Evolutionary conservation across 2,113 vertebrate species (phyloP).

Genomic region (Cryptomyrus ogoouensis): DNA sequence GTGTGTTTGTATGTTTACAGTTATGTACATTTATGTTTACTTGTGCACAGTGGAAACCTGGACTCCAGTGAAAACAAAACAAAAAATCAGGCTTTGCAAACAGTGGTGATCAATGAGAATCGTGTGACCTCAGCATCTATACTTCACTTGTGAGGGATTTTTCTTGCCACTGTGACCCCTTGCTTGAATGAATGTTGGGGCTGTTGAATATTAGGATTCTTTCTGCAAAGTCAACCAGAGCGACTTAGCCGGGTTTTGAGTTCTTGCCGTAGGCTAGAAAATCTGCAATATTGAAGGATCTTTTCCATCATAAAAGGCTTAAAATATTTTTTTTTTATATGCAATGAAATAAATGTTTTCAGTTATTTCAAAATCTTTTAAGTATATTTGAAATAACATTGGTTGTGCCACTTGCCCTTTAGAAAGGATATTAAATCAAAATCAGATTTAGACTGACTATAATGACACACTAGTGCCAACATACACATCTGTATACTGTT

Average conservation of each 20-base stretch:
- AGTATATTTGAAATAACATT: background rate
- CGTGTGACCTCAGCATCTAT: background rate
- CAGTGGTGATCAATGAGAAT: background rate
- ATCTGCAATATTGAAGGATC: background rate
- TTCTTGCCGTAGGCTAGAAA: background rate
- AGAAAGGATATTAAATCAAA: background rate
- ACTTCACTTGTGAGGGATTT: slow-evolving; percentile 1
- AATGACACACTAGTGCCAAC: slow-evolving; percentile 27
- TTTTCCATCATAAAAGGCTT: background rate
- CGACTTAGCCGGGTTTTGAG: background rate
- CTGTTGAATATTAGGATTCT: slow-evolving; percentile 14
- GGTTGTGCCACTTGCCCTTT: background rate
- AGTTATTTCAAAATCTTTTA: background rate
- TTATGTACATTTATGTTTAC: background rate
- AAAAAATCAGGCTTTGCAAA: background rate
- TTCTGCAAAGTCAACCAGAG: background rate
- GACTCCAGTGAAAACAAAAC: background rate
- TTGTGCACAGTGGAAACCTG: background rate
- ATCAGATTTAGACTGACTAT: slow-evolving; percentile 18
- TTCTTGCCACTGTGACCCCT: background rate
- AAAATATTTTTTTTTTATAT: background rate
- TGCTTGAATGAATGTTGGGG: slow-evolving; percentile 28
- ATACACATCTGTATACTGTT: background rate
- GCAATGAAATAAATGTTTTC: background rate
- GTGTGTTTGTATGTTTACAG: background rate